Base-by-base conservation (phyloP, 2,888 invertebrate genomes). In the Epirrita christyi region DNA sequence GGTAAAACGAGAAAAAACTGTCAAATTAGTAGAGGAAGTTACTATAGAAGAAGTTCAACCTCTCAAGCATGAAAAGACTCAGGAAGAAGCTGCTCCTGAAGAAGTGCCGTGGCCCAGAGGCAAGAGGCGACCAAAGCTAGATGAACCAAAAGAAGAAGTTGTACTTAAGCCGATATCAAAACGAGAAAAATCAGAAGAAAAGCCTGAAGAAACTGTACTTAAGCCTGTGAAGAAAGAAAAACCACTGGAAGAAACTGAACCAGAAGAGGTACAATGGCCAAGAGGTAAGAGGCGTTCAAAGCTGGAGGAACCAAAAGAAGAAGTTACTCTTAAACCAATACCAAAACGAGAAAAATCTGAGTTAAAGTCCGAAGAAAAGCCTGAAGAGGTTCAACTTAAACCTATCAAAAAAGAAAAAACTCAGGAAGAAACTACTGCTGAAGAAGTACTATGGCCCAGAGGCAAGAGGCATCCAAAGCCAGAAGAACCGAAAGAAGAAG, bases 71-170 rank as follows among this genome's bases (percentile, higher is more conserved):
- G 76, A 61, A 67, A 81, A 65, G 66, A 78, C 81, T 13, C 42
- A 81, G 37, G 93, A 93, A 75, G 86, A 92, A 58, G 84, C 61
- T 13, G 62, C 62, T 49, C 61, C 74, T 1, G 83, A 82, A 21
- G 83, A 70, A 40, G 8, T 28, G 0, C 59, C 52, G 27, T 86
- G 61, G 85, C 62, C 66, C 5, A 72, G 63, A n/a, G 69, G 69
- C 29, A 80, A 69, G 43, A 70, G 71, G 34, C 57, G 47, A 10
- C 57, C 75, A 0, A 68, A 70, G 34, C 72, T 48, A 13, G 32
- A 38, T 64, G 76, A 80, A 54, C 61, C 78, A 6, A 54, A 48
- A 42, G 54, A 44, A 27, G 45, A 45, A 34, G 45, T 34, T 0
- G 40, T 11, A 11, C 36, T 50, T 0, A 50, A 42, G n/a, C 49